These are phyloP conservation scores for Hippocampus zosterae DNA, from an alignment of 2,113 vertebrate species.

Conservation along the genomic window DNA sequence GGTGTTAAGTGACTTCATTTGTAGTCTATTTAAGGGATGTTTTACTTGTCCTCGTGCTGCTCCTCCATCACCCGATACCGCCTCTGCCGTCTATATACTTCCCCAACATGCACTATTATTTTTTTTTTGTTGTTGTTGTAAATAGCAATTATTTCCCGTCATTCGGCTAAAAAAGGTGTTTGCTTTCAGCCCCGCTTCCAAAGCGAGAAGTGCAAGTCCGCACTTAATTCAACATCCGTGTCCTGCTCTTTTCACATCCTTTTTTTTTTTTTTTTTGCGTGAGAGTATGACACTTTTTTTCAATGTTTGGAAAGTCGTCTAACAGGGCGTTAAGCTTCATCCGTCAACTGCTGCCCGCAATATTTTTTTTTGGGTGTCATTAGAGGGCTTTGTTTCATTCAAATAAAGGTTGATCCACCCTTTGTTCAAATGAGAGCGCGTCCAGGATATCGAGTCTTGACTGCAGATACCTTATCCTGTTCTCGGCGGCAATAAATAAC, in stretches of 20 bases:
- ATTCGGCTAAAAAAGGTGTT: conserved; percentile 38
- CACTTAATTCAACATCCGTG: conserved; percentile 68
- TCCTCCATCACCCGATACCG: conserved; percentile 56
- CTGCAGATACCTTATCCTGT: conserved; percentile 66
- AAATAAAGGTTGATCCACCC: conserved; percentile 68
- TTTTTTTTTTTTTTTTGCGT: conserved; percentile 68
- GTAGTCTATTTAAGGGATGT: conserved; percentile 75
- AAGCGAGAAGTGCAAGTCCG: conserved; percentile 48
- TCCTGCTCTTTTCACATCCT: conserved; percentile 64
- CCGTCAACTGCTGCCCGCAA: conserved; percentile 46
- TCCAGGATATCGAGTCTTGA: conserved; percentile 59
- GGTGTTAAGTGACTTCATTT: conserved; percentile 74
- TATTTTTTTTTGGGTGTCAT: conserved; percentile 60
- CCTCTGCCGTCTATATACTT: conserved; percentile 41
- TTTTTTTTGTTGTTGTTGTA: conserved; percentile 32
- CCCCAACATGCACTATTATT: conserved; percentile 48
- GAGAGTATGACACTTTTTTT: conserved; percentile 49
- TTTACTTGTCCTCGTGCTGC: conserved; percentile 67
- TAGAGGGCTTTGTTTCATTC: conserved; percentile 66
- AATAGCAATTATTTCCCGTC: conserved; percentile 53
- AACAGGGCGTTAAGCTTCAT: conserved; percentile 57
- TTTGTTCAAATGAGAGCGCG: conserved; percentile 64
- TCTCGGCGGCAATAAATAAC: conserved; percentile 63
- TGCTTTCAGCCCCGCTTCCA: conserved; percentile 46
- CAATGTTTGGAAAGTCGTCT: conserved; percentile 50